Percentiles rank a stretch among this genome's conserved stretches.
These are phyloP conservation scores for Hedya salicella DNA, from an alignment of 2,888 invertebrate genomes.

Conservation along the genomic window DNA sequence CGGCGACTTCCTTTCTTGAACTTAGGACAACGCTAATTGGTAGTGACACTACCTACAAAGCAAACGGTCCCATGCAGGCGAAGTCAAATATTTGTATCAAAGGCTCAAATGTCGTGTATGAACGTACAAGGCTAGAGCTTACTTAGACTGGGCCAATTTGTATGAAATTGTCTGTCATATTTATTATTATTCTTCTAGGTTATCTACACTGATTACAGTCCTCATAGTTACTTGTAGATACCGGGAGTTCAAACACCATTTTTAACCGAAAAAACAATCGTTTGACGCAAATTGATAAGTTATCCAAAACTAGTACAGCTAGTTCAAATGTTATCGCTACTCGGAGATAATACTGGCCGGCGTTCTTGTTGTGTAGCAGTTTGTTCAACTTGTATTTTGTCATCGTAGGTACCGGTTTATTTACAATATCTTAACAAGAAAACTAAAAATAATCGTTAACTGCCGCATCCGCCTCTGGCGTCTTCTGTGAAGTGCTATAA, in stretches of 20 bases:
- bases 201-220: not conserved
- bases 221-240: slow-evolving; percentile 18
- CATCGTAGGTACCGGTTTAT: slow-evolving; percentile 68
- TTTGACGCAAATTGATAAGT: slow-evolving; percentile 80
- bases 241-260: slow-evolving; percentile 21
- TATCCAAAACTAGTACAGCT: slow-evolving; percentile 76
- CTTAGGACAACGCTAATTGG: not conserved
- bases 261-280: slow-evolving; percentile 49
- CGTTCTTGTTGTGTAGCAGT: slow-evolving; percentile 67
- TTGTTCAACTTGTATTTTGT: slow-evolving; percentile 76
- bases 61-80: too few relatives aligned
- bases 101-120: not conserved
- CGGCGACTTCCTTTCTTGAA: slow-evolving; percentile 35
- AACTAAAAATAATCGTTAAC: slow-evolving; percentile 64
- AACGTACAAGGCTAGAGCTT: too few relatives aligned
- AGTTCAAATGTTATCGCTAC: slow-evolving; percentile 71
- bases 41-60: too few relatives aligned
- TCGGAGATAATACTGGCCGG: slow-evolving; percentile 63
- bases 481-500: slow-evolving; percentile 60
- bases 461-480: slow-evolving; percentile 58
- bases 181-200: too few relatives aligned
- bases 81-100: not conserved
- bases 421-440: slow-evolving; percentile 65
- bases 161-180: too few relatives aligned
- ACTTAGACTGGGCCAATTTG: slow-evolving; percentile 18